phyloP scores from a whole-genome alignment of 2,888 invertebrate genomes.

The Colostygia pectinataria region DNA sequence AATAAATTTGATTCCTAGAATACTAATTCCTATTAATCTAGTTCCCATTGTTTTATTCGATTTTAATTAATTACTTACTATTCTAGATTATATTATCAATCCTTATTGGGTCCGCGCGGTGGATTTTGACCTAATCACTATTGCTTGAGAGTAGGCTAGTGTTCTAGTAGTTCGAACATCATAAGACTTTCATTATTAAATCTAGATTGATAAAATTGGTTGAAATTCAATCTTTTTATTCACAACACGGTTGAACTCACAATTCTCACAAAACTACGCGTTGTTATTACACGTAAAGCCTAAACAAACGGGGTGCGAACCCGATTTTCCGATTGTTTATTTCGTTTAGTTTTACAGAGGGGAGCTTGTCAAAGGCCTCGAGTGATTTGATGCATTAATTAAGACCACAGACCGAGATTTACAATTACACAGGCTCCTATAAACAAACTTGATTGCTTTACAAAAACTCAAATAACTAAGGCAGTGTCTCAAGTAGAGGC shows the following conservation, averaged over 20 bases:
- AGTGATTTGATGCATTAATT: constrained; percentile 78
- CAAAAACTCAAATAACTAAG: constrained; percentile 83
- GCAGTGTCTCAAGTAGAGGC: constrained; percentile 81
- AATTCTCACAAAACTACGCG: constrained; percentile 9
- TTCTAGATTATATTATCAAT: too few species aligned
- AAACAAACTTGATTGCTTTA: constrained; percentile 83
- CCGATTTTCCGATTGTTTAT: constrained; percentile 56
- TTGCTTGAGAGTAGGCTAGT: too few species aligned
- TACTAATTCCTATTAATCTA: too few species aligned
- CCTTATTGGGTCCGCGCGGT: too few species aligned
- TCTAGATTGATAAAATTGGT: too few species aligned
- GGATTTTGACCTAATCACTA: too few species aligned
- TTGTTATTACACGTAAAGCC: constrained; percentile 34
- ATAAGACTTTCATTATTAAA: too few species aligned
- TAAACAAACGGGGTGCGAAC: constrained; percentile 44
- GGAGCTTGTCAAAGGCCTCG: constrained; percentile 59
- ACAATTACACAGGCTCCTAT: constrained; percentile 78
- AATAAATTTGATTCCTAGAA: too few species aligned
- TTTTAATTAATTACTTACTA: too few species aligned
- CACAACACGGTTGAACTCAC: neutral
- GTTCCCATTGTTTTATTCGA: too few species aligned
- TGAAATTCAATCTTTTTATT: constrained; percentile 7
- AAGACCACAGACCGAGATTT: constrained; percentile 78
- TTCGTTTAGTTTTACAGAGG: constrained; percentile 53
- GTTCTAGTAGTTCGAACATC: too few species aligned